phyloP scores from a whole-genome alignment of 2,797 vertebrate genomes.

The Notamacropus eugenii region DNA sequence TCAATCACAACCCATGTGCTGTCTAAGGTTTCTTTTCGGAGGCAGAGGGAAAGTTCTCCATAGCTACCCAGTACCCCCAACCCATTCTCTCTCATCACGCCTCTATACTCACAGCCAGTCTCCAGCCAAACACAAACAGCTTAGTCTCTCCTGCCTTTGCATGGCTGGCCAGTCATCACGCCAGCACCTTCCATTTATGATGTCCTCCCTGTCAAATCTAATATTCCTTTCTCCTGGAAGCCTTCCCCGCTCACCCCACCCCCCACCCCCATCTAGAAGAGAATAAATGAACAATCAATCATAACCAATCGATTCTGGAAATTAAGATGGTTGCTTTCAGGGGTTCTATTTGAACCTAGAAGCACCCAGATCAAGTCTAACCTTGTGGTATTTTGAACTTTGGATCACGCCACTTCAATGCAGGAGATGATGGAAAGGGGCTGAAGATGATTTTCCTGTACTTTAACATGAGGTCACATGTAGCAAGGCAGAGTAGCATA shows the following conservation, averaged over 20 bases:
- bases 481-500: not conserved
- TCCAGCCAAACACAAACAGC: not conserved
- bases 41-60: not conserved
- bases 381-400: not conserved
- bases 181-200: not conserved
- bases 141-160: not conserved
- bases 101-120: not conserved
- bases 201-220: no score
- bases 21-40: not conserved
- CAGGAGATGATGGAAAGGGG: not conserved
- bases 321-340: not conserved
- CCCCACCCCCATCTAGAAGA: not conserved
- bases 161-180: not conserved
- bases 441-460: not conserved
- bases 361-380: not conserved
- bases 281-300: not conserved
- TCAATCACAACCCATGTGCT: not conserved
- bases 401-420: not conserved
- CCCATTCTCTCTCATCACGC: not conserved
- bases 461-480: not conserved
- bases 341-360: not conserved
- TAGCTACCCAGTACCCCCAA: not conserved
- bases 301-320: not conserved
- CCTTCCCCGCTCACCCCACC: not conserved
- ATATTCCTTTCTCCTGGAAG: not conserved